Evolutionary conservation across 2,797 vertebrate species (phyloP), one percentile per base, ranked within the genome.

Genomic region (Sebastes miniatus): DNA sequence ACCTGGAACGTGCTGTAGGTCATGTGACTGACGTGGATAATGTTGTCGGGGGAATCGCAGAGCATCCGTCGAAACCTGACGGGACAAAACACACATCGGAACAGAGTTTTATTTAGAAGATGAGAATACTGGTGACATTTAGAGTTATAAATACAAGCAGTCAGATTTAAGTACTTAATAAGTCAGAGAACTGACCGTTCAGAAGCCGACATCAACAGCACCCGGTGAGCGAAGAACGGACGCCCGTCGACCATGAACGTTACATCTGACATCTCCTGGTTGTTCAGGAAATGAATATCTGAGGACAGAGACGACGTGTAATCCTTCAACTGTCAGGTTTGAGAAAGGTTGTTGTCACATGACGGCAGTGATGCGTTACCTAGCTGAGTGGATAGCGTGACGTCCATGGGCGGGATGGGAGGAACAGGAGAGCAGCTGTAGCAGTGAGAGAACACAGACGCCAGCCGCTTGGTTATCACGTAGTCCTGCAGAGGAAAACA

Each of bases 211-310:
- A 99, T 96, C 92, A 99, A 94, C 76, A 99, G 96, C 78, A 99
- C 98, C 79, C 96, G 95, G 83, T 99, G 98, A 31, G 97, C 97
- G 56, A 97, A 98, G 56, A 99, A 98, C 0, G 96, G 93, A 57
- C 95, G 96, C 2, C 97, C 97, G 81, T 98, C 97, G 74, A 99
- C 96, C 50, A 97, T 76, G 86, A 99, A 98, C 2, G 95, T 98
- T 29, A 99, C 96, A 0, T 99, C 98, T 0, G 98, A 99, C 98
- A 99, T 99, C 84, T 99, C 97, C 39, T 95, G 93, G 72, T 97
- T 99, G 91, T 99, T 99, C 89, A 98, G 92, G 83, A 99, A 99
- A 73, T 97, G 97, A 73, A 96, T 94, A 85, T 99, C 98, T 99
- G 95, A 39, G 31, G 8, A 78, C 50, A 69, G 65, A 84, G 50